Evolutionary conservation across 1,140 invertebrate species (phyloP).

Genomic region (Bombus turneri): DNA sequence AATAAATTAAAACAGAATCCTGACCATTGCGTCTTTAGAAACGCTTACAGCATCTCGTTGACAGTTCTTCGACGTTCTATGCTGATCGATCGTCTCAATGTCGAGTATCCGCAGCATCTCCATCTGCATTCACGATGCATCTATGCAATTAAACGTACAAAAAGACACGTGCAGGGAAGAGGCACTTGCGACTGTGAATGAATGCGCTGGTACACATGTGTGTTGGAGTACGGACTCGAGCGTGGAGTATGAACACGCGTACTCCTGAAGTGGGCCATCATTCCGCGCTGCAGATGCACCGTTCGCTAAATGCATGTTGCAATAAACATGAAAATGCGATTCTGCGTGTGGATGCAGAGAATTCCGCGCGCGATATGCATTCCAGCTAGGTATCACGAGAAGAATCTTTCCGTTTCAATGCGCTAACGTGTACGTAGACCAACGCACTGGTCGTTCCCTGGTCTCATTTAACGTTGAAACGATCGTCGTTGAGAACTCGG

Average conservation of each 20-base stretch:
- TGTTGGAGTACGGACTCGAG: slow-evolving; percentile 12
- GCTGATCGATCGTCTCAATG: slow-evolving; percentile 18
- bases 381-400: not conserved
- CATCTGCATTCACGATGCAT: slow-evolving; percentile 46
- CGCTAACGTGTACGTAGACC: slow-evolving; percentile 4
- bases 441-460: not conserved
- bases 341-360: not conserved
- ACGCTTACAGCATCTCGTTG: not conserved
- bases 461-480: not conserved
- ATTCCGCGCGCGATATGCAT: slow-evolving; percentile 26
- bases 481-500: not conserved
- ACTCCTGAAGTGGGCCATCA: slow-evolving; percentile 50
- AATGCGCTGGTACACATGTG: slow-evolving; percentile 19
- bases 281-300: slow-evolving; percentile 21
- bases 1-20: not conserved
- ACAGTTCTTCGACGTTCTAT: not conserved
- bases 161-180: slow-evolving; percentile 50
- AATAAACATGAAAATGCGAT: slow-evolving; percentile 18
- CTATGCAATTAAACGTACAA: slow-evolving; percentile 60
- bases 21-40: not conserved
- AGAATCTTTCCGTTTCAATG: slow-evolving; percentile 31
- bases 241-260: slow-evolving; percentile 46
- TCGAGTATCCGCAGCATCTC: slow-evolving; percentile 21
- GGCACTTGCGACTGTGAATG: slow-evolving; percentile 31
- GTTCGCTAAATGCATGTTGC: slow-evolving; percentile 4